phyloP scores from a whole-genome alignment of 1,140 invertebrate species.

The Philopotamus ludificatus region DNA sequence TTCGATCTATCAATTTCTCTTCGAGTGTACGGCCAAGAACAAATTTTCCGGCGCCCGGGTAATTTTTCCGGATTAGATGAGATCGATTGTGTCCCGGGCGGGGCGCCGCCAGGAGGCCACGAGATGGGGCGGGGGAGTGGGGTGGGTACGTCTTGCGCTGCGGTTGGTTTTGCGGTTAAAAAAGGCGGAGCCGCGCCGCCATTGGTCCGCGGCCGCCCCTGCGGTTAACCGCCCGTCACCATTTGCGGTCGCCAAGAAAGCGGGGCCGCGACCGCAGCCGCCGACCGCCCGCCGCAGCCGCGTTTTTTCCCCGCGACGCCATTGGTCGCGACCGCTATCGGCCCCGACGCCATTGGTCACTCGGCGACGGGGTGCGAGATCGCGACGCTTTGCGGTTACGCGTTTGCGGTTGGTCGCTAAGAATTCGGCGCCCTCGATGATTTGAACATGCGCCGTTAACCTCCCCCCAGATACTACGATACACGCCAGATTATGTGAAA shows the following conservation, averaged over 20 bases:
- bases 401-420: slow-evolving; percentile 8
- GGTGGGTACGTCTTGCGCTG: slow-evolving; percentile 45
- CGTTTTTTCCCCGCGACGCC: slow-evolving; percentile 9
- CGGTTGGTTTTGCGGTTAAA: slow-evolving; percentile 56
- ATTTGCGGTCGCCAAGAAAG: slow-evolving; percentile 39
- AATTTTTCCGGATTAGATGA: too few relatives aligned
- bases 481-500: too few relatives aligned
- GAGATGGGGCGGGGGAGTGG: too few relatives aligned
- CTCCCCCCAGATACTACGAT: too few relatives aligned
- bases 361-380: slow-evolving; percentile 2
- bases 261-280: slow-evolving; percentile 9
- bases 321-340: slow-evolving; percentile 18
- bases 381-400: slow-evolving; percentile 1
- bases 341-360: background rate
- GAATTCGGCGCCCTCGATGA: too few relatives aligned
- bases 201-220: slow-evolving; percentile 47
- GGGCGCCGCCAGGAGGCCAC: too few relatives aligned
- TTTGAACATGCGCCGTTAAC: too few relatives aligned
- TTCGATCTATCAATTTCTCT: too few relatives aligned
- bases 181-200: slow-evolving; percentile 50
- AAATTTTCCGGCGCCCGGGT: too few relatives aligned
- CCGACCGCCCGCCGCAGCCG: background rate
- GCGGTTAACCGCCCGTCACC: slow-evolving; percentile 45
- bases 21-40: too few relatives aligned
- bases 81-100: too few relatives aligned